Evolutionary conservation across 2,888 invertebrate species (phyloP).

Genomic region (Cerceris ruficornis): DNA sequence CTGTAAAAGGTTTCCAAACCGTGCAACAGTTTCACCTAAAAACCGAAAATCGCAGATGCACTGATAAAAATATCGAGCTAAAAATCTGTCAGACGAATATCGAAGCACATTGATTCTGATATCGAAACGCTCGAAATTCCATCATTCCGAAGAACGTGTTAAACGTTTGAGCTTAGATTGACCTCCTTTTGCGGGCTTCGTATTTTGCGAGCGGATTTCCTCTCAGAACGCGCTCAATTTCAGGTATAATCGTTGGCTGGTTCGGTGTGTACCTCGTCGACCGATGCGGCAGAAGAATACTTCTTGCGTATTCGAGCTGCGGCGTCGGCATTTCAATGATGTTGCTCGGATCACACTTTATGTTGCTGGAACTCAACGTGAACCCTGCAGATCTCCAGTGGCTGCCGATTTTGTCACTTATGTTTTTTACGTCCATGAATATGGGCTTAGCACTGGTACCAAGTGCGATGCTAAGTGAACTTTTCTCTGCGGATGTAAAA

Average conservation of each 20-base stretch:
- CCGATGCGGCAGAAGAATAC: constrained; percentile 72
- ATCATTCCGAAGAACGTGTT: no score
- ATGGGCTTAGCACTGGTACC: constrained; percentile 69
- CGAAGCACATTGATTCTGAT: no score
- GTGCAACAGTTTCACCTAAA: no score
- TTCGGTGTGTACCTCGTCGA: constrained; percentile 67
- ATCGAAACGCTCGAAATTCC: no score
- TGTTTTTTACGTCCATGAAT: constrained; percentile 61
- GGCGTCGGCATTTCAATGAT: constrained; percentile 56
- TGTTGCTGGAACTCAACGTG: constrained; percentile 51
- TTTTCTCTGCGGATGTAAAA: constrained; percentile 72
- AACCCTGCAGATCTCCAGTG: constrained; percentile 62
- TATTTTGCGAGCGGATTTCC: not conserved
- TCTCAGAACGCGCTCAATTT: not conserved
- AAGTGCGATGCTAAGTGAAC: constrained; percentile 70
- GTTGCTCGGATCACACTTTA: constrained; percentile 67
- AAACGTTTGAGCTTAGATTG: no score
- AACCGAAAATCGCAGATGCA: no score
- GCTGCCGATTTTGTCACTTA: constrained; percentile 62
- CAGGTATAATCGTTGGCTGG: constrained; percentile 54
- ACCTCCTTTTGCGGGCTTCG: not conserved
- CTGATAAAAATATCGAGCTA: no score
- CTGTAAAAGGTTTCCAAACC: no score
- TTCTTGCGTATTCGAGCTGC: constrained; percentile 67
- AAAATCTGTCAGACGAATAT: no score